Evolutionary conservation across 1,140 invertebrate species (phyloP).

Genomic region (Lepidurus arcticus): DNA sequence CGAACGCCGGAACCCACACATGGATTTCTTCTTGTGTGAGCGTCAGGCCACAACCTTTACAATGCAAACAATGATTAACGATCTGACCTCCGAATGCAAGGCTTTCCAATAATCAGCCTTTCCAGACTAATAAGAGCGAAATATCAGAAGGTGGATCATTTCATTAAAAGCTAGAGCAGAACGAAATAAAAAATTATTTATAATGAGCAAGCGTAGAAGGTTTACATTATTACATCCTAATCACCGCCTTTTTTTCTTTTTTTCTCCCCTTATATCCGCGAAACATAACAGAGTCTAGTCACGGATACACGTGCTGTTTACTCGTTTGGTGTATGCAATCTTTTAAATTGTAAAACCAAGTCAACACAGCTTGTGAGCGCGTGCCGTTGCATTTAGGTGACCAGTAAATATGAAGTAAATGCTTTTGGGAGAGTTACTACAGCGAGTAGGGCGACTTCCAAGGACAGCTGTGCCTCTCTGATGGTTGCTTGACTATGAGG

Average conservation of each 20-base stretch:
- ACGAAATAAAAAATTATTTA: too few species aligned
- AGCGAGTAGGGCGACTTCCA: background rate
- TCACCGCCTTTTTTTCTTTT: too few species aligned
- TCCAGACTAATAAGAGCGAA: background rate
- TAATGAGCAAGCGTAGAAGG: too few species aligned
- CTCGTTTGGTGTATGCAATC: too few species aligned
- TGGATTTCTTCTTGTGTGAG: slow-evolving; percentile 9
- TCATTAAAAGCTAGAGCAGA: too few species aligned
- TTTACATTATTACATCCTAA: too few species aligned
- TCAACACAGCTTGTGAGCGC: too few species aligned
- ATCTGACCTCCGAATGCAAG: background rate
- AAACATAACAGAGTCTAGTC: too few species aligned
- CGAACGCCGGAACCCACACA: slow-evolving; percentile 7
- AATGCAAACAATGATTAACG: slow-evolving; percentile 11
- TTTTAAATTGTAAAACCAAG: too few species aligned
- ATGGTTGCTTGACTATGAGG: background rate
- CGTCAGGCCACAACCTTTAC: background rate
- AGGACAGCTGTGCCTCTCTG: background rate
- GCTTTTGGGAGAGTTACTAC: background rate
- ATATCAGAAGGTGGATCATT: too few species aligned
- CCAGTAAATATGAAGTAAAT: background rate
- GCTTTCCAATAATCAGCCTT: background rate
- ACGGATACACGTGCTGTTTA: too few species aligned
- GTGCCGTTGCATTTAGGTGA: background rate
- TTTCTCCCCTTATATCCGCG: too few species aligned